These are phyloP conservation scores for Andrena minutula DNA, from an alignment of 2,888 invertebrate genomes.

Conservation along the genomic window DNA sequence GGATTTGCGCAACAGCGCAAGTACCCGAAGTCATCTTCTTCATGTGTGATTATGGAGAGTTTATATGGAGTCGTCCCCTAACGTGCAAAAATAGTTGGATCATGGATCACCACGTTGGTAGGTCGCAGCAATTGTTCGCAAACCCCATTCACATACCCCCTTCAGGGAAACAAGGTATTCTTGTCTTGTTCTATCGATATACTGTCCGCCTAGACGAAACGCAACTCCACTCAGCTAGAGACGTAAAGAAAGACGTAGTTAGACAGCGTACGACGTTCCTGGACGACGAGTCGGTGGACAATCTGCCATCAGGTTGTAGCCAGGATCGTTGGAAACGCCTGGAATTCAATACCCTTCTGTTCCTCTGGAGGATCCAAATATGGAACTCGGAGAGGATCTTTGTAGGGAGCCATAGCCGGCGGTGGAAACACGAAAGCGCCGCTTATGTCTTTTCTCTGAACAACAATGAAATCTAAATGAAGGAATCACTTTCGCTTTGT, in stretches of 20 bases:
- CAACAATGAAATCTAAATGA: conserved; percentile 36
- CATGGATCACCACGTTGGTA: not conserved
- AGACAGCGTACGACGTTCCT: conserved; percentile 80
- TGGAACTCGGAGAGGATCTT: conserved; percentile 60
- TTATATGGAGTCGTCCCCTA: not conserved
- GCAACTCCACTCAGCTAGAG: conserved; percentile 50
- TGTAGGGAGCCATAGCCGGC: conserved; percentile 71
- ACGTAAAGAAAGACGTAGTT: conserved; percentile 79
- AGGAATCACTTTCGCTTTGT: conserved; percentile 40
- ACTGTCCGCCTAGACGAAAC: conserved; percentile 63
- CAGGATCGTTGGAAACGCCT: conserved; percentile 66
- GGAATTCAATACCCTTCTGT: conserved; percentile 77
- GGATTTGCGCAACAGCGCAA: too few relatives aligned
- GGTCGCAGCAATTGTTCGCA: conserved; percentile 34
- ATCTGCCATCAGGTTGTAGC: conserved; percentile 67
- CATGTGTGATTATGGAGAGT: too few relatives aligned
- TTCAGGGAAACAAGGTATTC: conserved; percentile 68
- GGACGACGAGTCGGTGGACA: conserved; percentile 74
- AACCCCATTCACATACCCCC: conserved; percentile 31
- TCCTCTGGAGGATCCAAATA: conserved; percentile 62
- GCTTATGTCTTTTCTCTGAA: conserved; percentile 43
- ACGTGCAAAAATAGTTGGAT: conserved; percentile 18
- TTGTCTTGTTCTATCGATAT: conserved; percentile 68
- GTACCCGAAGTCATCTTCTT: too few relatives aligned
- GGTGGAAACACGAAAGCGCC: conserved; percentile 61